phyloP scores from a whole-genome alignment of 2,113 vertebrate genomes.

The Cheilinus undulatus region DNA sequence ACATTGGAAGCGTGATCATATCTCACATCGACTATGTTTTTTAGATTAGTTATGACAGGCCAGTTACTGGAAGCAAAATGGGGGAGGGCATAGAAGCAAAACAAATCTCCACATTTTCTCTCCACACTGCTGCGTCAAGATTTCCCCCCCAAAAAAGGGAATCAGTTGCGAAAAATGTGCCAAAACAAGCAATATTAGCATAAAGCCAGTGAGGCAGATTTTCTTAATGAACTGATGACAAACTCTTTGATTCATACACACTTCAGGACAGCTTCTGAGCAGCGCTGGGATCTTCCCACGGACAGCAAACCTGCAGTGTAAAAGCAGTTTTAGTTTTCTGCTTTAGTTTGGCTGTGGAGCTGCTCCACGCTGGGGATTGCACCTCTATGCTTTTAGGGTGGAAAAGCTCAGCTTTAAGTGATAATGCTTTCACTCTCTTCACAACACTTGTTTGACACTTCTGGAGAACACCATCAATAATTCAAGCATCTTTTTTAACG shows the following conservation, averaged over 20 bases:
- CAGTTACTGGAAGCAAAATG: conserved; percentile 70
- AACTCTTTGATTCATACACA: conserved; percentile 51
- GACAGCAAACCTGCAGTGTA: conserved; percentile 50
- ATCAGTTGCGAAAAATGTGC: conserved; percentile 3
- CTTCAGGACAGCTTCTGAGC: conserved; percentile 16
- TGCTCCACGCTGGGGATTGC: conserved; percentile 73
- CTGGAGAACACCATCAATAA: conserved; percentile 69
- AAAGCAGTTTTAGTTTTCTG: conserved; percentile 65
- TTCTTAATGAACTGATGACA: conserved; percentile 55
- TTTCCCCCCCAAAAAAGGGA: conserved; percentile 8
- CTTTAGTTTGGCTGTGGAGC: conserved; percentile 47
- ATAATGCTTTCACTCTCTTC: conserved; percentile 73
- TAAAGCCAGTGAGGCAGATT: conserved; percentile 42
- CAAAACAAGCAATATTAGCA: conserved; percentile 36
- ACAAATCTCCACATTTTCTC: conserved; percentile 65
- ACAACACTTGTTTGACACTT: conserved; percentile 61
- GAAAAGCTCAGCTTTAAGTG: conserved; percentile 65
- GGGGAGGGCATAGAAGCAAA: conserved; percentile 58
- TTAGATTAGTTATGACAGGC: conserved; percentile 78
- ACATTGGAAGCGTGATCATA: conserved; percentile 62
- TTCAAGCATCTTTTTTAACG: conserved; percentile 51
- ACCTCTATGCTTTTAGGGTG: conserved; percentile 72
- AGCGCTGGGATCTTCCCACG: conserved; percentile 37
- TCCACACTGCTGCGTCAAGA: conserved; percentile 21
- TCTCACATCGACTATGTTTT: conserved; percentile 69